A percentile compares a stretch with the other conserved stretches of the same genome.
Conservation (phyloP, 2,888 invertebrate genomes). For the Uropetala carovei region DNA sequence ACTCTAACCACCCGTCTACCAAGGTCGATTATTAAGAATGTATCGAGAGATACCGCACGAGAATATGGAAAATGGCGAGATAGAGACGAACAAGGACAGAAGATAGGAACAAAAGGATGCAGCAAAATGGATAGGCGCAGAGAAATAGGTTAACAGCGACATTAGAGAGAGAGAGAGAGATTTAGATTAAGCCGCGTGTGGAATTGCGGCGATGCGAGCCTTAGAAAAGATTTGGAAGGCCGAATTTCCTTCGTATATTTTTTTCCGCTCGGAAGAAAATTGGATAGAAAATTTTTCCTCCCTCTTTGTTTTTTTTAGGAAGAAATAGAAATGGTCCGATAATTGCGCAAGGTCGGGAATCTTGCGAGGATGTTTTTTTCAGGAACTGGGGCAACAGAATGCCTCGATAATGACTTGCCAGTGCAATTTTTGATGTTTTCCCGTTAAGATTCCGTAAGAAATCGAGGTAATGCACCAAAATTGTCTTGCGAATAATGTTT, state of each 20-base stretch:
- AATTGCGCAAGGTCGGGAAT: constrained; percentile 41
- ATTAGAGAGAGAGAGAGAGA: background rate
- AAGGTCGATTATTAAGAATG: background rate
- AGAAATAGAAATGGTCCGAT: constrained; percentile 22
- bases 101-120: background rate
- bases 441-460: constrained; percentile 41
- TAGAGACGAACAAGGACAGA: background rate
- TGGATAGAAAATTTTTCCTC: constrained; percentile 32
- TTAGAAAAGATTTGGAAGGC: background rate
- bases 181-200: background rate
- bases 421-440: constrained; percentile 54
- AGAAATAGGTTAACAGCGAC: constrained; percentile 12
- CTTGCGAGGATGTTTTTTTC: background rate
- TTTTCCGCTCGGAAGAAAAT: constrained; percentile 30
- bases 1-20: too few species aligned
- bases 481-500: background rate
- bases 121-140: background rate
- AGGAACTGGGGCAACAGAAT: constrained; percentile 30
- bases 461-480: constrained; percentile 43
- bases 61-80: background rate
- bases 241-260: background rate
- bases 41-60: background rate
- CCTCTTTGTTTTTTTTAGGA: background rate
- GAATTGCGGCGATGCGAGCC: background rate
- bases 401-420: background rate